phyloP scores from a whole-genome alignment of 2,797 vertebrate genomes.

The Ctenopoma kingsleyae region DNA sequence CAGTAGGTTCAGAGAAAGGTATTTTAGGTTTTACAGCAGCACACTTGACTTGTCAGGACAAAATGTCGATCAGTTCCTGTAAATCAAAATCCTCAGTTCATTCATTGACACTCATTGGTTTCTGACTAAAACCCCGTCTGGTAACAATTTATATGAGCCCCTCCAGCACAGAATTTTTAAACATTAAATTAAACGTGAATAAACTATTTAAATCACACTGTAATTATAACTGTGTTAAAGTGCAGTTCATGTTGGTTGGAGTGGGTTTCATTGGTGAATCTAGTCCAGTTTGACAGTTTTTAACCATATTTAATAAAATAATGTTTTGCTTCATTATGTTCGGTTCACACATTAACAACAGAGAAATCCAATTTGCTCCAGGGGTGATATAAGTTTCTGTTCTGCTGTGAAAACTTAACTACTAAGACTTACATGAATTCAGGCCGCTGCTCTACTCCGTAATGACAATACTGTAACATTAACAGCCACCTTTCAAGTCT shows the following conservation, averaged over 20 bases:
- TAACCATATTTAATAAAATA: no score
- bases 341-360: not conserved
- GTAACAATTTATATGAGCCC: no score
- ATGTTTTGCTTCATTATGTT: not conserved
- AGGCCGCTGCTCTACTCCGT: not conserved
- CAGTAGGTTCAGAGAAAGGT: slow-evolving; percentile 10
- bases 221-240: no score
- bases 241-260: no score
- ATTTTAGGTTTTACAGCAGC: slow-evolving; percentile 11
- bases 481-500: not conserved
- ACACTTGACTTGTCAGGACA: slow-evolving; percentile 38
- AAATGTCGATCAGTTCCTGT: not conserved
- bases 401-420: not conserved
- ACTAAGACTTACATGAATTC: not conserved
- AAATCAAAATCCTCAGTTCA: slow-evolving; percentile 15
- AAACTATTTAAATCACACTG: no score
- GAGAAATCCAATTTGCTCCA: not conserved
- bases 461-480: not conserved
- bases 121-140: not conserved
- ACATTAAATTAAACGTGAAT: no score
- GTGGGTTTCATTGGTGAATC: no score
- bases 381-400: not conserved
- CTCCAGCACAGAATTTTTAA: no score
- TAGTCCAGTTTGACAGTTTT: no score
- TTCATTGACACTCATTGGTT: not conserved